Evolutionary conservation across 2,797 vertebrate genomes (phyloP).

Genomic region (Microctenopoma lineatum): DNA sequence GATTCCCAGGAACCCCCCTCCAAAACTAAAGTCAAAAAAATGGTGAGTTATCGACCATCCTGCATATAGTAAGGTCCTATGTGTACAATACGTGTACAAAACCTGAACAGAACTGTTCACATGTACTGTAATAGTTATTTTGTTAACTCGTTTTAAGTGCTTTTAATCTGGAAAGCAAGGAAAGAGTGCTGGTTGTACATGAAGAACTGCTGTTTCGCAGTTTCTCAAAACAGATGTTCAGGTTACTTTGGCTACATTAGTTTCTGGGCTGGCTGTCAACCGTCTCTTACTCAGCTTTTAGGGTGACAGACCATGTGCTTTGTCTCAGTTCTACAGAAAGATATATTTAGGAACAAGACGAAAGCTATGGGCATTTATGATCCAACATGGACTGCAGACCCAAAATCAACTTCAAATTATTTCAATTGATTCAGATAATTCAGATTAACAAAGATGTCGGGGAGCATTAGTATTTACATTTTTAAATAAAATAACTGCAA

Average conservation of each 20-base stretch:
- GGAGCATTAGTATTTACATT: background rate
- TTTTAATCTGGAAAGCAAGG: no score
- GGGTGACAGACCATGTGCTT: background rate
- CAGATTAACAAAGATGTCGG: constrained; percentile 2
- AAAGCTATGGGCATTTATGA: constrained; percentile 1
- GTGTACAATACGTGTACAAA: background rate
- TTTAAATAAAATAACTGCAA: background rate
- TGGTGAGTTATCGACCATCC: constrained; percentile 82
- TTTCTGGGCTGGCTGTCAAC: background rate
- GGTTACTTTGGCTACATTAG: constrained; percentile 11
- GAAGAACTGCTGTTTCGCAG: background rate
- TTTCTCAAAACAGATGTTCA: constrained; percentile 18
- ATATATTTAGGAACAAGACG: constrained; percentile 9
- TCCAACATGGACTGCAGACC: background rate
- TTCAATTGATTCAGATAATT: background rate
- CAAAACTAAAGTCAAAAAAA: constrained; percentile 96
- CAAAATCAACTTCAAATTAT: constrained; percentile 9
- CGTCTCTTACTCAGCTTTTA: background rate
- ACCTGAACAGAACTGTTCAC: background rate
- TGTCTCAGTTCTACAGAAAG: background rate
- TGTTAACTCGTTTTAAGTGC: background rate
- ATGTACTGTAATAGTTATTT: background rate
- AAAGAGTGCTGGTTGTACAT: background rate
- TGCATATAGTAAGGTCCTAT: background rate
- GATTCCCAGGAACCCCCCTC: constrained; percentile 93